These are phyloP conservation scores for Heliothis virescens DNA, from an alignment of 1,140 invertebrate genomes.

Conservation along the genomic window DNA sequence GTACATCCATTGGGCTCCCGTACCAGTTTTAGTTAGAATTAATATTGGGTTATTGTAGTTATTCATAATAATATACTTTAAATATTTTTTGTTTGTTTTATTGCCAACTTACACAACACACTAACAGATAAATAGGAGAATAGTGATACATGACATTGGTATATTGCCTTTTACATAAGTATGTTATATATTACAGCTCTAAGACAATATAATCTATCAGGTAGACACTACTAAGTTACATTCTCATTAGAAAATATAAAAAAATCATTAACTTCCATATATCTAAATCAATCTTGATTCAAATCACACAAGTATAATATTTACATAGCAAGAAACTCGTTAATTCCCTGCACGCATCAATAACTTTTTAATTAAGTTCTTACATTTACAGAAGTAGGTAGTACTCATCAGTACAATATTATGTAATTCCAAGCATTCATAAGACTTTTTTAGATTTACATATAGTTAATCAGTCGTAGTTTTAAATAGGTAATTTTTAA, in stretches of 20 bases:
- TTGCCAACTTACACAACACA: slow-evolving; percentile 34
- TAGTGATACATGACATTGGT: too few species aligned
- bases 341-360: background rate
- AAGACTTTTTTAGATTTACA: background rate
- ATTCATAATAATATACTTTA: slow-evolving; percentile 36
- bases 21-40: slow-evolving; percentile 38
- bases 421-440: background rate
- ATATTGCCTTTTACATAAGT: too few species aligned
- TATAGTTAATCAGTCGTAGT: slow-evolving; percentile 17
- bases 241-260: too few species aligned
- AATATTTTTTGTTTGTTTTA: slow-evolving; percentile 28
- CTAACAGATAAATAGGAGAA: slow-evolving; percentile 14
- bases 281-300: background rate
- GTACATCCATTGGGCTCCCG: background rate
- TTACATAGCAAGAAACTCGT: background rate
- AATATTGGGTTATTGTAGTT: slow-evolving; percentile 40
- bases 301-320: background rate
- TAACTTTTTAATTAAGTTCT: slow-evolving; percentile 1
- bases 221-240: too few species aligned
- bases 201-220: too few species aligned
- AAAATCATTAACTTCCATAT: background rate
- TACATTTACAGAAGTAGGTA: background rate
- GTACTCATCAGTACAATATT: background rate
- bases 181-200: too few species aligned
- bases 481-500: background rate